Evolutionary conservation across 2,888 invertebrate species (phyloP).

Genomic region (Lasioglossum lativentre): DNA sequence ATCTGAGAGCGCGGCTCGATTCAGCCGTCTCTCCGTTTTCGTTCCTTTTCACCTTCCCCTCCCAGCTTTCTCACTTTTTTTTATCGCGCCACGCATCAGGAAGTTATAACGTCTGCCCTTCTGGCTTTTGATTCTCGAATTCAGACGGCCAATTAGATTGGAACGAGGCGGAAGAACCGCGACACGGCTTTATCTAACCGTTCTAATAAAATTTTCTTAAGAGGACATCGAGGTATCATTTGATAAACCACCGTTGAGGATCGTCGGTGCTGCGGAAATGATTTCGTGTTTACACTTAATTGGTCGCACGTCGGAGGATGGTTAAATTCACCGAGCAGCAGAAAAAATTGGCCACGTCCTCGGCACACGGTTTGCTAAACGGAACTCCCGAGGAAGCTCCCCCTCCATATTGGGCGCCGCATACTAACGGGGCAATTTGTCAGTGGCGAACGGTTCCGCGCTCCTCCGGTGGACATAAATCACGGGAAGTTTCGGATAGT

Average conservation of each 20-base stretch:
- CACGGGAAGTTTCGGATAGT: constrained; percentile 64
- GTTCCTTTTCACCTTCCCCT: constrained; percentile 26
- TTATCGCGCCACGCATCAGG: constrained; percentile 74
- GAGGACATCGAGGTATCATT: no score
- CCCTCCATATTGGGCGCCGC: constrained; percentile 23
- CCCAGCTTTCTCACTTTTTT: constrained; percentile 67
- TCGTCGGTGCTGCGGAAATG: background rate
- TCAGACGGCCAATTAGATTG: constrained; percentile 57
- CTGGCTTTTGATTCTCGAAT: constrained; percentile 55
- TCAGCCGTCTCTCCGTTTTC: constrained; percentile 60
- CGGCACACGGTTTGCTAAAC: background rate
- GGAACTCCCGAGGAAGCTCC: constrained; percentile 8
- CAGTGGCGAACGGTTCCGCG: constrained; percentile 66
- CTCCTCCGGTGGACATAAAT: constrained; percentile 75
- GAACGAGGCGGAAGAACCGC: background rate
- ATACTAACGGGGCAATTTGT: constrained; percentile 75
- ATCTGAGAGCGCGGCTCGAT: constrained; percentile 63
- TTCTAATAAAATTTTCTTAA: background rate
- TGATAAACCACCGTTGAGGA: background rate
- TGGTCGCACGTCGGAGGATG: background rate
- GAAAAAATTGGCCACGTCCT: constrained; percentile 6
- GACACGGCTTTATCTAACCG: background rate
- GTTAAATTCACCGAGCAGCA: background rate
- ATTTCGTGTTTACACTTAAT: background rate
- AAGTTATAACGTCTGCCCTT: constrained; percentile 70